These are phyloP conservation scores for Tribolium madens DNA, from an alignment of 1,140 invertebrate species.

Conservation along the genomic window DNA sequence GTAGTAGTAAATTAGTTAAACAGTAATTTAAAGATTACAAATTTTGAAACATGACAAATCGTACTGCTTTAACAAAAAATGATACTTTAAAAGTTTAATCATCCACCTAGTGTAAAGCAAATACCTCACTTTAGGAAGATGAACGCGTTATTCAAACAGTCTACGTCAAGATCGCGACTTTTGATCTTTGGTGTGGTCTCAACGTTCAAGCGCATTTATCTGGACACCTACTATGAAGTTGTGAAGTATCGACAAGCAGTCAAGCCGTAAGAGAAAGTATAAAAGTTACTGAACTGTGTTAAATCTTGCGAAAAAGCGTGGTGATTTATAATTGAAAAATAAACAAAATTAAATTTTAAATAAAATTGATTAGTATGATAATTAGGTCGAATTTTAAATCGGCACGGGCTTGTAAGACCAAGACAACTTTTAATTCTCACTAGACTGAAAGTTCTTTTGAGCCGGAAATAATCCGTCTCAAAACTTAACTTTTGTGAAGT, in stretches of 20 bases:
- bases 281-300: not conserved
- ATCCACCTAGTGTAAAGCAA: not conserved
- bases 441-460: conserved; percentile 11
- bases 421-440: conserved; percentile 9
- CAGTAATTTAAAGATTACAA: no score
- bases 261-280: not conserved
- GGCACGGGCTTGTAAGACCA: not conserved
- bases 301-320: not conserved
- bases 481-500: conserved; percentile 12
- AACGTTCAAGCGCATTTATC: not conserved
- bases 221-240: not conserved
- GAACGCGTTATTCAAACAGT: not conserved
- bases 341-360: not conserved
- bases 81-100: no score
- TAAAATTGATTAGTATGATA: not conserved
- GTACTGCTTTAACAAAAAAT: no score
- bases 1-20: no score
- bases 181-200: not conserved
- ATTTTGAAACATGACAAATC: no score
- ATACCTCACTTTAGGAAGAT: not conserved
- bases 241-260: not conserved
- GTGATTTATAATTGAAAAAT: no score
- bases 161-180: not conserved
- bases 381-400: not conserved
- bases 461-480: not conserved